Percentiles rank a stretch among this genome's conserved stretches.
Evolutionary conservation across 2,797 vertebrate genomes (phyloP).

Genomic region (Taenioides sp.): DNA sequence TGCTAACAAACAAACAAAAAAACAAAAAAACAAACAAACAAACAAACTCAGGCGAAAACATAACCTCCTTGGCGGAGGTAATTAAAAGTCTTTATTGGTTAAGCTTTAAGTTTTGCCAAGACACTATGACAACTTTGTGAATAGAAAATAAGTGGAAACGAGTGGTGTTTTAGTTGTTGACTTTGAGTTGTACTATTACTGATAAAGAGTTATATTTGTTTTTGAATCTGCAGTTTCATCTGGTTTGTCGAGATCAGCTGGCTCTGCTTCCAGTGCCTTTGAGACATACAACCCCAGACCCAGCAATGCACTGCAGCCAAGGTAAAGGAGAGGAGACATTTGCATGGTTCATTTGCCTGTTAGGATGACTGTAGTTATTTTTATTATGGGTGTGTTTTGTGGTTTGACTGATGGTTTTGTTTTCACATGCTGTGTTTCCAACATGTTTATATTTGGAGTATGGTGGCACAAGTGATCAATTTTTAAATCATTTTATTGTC

Average conservation of each 20-base stretch:
- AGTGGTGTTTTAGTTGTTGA: constrained; percentile 24
- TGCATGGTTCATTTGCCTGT: background rate
- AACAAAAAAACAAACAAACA: too few species aligned
- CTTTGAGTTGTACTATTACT: constrained; percentile 13
- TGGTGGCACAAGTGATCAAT: too few species aligned
- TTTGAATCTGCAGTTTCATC: constrained; percentile 61
- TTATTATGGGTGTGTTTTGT: too few species aligned
- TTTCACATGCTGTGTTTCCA: too few species aligned
- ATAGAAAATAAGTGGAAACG: constrained; percentile 30
- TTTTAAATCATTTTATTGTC: too few species aligned
- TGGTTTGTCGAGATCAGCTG: constrained; percentile 72
- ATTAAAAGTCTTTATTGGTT: background rate
- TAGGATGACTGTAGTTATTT: background rate
- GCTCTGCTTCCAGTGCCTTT: constrained; percentile 78
- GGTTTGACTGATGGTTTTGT: too few species aligned
- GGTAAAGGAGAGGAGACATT: constrained; percentile 41
- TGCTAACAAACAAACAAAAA: too few species aligned
- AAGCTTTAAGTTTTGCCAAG: too few species aligned
- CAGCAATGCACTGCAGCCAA: constrained; percentile 70
- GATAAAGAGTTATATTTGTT: constrained; percentile 20
- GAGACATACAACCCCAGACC: constrained; percentile 75
- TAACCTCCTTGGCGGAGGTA: too few species aligned
- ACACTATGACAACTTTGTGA: constrained; percentile 12
- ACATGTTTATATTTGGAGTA: too few species aligned
- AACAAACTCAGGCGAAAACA: too few species aligned